Base-by-base conservation (phyloP, 2,113 vertebrate species). In the Oncorhynchus clarkii region DNA sequence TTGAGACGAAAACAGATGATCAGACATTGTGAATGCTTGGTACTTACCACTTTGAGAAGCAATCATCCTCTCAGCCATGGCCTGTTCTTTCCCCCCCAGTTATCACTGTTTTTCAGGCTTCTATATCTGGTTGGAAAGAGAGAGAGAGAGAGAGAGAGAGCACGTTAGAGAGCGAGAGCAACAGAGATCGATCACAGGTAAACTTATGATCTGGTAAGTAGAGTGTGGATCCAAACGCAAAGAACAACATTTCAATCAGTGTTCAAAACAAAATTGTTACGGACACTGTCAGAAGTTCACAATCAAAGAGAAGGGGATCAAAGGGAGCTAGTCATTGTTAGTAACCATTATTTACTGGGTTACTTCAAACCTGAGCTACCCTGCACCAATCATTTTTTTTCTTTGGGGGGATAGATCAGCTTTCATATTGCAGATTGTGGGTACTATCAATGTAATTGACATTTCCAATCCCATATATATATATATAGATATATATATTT, bases 11-110 rank as follows among this genome's bases (percentile, higher is more conserved):
- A 82, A 78, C 72, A 67, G 73, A 72, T 66, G 29, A 34, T 66
- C 34, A 78, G 8, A 73, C 68, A 74, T 73, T 59, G 73, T 79
- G 81, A 89, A 73, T 72, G 49, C 77, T 18, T 51, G n/a, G 39
- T 80, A 84, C 91, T 93, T 89, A 93, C 93, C 91, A 92, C 90
- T 91, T 85, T 88, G 87, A 91, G 89, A 91, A 91, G 88, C 74
- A 87, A 92, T 93, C 88, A 92, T 93, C 84, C 85, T 76, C 79
- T 87, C 87, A 84, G 91, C 91, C 92, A 93, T 93, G 88, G 78
- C 82, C 83, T 80, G 54, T 82, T 88, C 76, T 5, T 48, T 77
- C 72, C 65, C 45, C 54, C 72, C 75, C 45, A 69, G 72, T 71
- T 82, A 54, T 85, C 8, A 39, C 66, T 65, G 51, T 34, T 71